Percentiles rank a stretch among this genome's conserved stretches.
phyloP scores from a whole-genome alignment of 2,888 invertebrate genomes.

The Drosophila hawaiiensis region DNA sequence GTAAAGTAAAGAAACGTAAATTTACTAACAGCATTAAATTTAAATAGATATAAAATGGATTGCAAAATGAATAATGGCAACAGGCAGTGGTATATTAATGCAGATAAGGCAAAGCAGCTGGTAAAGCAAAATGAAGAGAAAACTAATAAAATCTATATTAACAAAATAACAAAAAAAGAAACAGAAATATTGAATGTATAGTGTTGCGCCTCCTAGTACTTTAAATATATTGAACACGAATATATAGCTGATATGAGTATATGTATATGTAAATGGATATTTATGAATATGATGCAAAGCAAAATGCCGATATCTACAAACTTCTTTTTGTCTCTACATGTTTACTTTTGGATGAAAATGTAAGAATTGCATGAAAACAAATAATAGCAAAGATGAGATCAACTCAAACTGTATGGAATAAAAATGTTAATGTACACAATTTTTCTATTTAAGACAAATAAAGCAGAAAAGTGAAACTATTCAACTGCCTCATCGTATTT shows the following conservation, averaged over 20 bases:
- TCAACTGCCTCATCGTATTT: neutral
- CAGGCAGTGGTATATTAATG: constrained; percentile 25
- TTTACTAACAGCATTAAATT: constrained; percentile 50
- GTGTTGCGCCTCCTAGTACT: constrained; percentile 79
- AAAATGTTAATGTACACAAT: constrained; percentile 78
- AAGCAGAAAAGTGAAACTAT: constrained; percentile 50
- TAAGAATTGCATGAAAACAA: constrained; percentile 45
- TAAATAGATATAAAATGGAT: constrained; percentile 54
- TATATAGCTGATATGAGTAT: constrained; percentile 66
- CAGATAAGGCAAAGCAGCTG: constrained; percentile 30
- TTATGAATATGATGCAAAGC: constrained; percentile 57
- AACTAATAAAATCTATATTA: constrained; percentile 54
- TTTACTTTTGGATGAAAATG: constrained; percentile 56
- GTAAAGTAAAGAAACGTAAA: constrained; percentile 34
- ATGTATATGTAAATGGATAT: constrained; percentile 70
- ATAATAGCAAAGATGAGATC: constrained; percentile 49
- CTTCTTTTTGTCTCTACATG: constrained; percentile 64
- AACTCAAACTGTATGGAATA: constrained; percentile 50
- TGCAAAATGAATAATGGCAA: constrained; percentile 22
- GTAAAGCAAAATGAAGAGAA: constrained; percentile 31
- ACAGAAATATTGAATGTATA: constrained; percentile 76
- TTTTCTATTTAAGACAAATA: constrained; percentile 76
- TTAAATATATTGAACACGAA: constrained; percentile 68
- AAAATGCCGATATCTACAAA: constrained; percentile 62
- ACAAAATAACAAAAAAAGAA: constrained; percentile 15